Percentiles rank a stretch among this genome's conserved stretches.
Conservation (phyloP, 2,888 invertebrate genomes). For the Drosophila parthenogenetica region DNA sequence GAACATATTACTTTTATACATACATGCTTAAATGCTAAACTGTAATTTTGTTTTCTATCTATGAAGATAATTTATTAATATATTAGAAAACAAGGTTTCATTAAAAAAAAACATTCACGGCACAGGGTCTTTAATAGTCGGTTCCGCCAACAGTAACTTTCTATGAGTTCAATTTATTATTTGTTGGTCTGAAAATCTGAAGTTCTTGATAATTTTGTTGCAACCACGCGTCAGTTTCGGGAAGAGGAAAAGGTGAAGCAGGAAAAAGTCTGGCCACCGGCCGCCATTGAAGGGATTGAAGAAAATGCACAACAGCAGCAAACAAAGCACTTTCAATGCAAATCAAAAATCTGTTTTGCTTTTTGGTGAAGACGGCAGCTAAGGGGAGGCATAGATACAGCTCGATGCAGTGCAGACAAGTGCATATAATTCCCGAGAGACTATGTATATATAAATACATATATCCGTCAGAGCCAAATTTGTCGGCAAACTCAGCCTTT, state of each 20-base stretch:
- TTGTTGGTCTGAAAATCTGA: constrained; percentile 27
- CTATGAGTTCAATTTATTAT: constrained; percentile 5
- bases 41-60: too few relatives aligned
- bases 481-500: constrained; percentile 31
- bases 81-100: too few relatives aligned
- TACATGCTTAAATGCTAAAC: too few relatives aligned
- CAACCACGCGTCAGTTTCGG: constrained; percentile 51
- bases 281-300: not conserved
- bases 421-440: constrained; percentile 65
- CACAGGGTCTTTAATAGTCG: not conserved
- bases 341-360: constrained; percentile 66
- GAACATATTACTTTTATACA: too few relatives aligned
- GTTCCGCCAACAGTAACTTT: not conserved
- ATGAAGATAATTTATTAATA: too few relatives aligned
- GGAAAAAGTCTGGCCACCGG: constrained; percentile 6
- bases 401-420: constrained; percentile 51
- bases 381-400: constrained; percentile 28
- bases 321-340: constrained; percentile 60
- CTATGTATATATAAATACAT: constrained; percentile 17
- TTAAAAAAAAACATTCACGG: too few relatives aligned
- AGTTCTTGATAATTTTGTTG: constrained; percentile 25
- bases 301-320: constrained; percentile 23
- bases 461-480: constrained; percentile 41
- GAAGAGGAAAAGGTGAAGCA: not conserved
- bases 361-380: constrained; percentile 14